These are phyloP conservation scores for Bombus confusus DNA, from an alignment of 1,140 invertebrate genomes.

Conservation along the genomic window DNA sequence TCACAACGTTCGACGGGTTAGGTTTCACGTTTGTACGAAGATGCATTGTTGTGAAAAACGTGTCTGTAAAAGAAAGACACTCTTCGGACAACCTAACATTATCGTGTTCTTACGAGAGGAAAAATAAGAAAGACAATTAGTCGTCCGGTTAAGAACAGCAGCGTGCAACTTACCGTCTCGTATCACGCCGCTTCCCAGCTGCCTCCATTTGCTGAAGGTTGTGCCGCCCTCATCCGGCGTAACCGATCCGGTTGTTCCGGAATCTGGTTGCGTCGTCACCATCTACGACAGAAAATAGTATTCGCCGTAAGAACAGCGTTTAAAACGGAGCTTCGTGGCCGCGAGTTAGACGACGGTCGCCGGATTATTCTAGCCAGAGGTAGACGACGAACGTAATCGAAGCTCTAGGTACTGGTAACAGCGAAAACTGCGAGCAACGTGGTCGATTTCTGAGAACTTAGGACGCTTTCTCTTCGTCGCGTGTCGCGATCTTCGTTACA, in stretches of 20 bases:
- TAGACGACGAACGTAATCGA: not conserved
- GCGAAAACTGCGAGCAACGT: not conserved
- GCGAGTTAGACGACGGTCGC: not conserved
- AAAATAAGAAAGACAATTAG: not conserved
- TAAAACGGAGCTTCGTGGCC: not conserved
- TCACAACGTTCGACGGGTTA: too few relatives aligned
- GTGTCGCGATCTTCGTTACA: not conserved
- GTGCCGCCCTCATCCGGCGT: slow-evolving; percentile 83
- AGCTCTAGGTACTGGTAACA: not conserved
- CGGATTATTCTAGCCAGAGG: not conserved
- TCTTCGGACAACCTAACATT: too few relatives aligned
- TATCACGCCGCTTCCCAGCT: slow-evolving; percentile 90
- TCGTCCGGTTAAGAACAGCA: not conserved
- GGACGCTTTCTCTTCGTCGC: too few relatives aligned
- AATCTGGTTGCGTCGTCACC: slow-evolving; percentile 88
- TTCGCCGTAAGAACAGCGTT: not conserved
- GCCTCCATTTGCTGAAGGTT: slow-evolving; percentile 91
- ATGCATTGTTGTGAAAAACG: too few relatives aligned
- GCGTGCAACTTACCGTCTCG: slow-evolving; percentile 86
- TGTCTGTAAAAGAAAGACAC: too few relatives aligned
- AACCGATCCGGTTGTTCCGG: slow-evolving; percentile 82
- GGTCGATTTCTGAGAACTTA: not conserved
- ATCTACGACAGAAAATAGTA: slow-evolving; percentile 82
- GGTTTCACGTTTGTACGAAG: too few relatives aligned
- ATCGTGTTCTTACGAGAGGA: too few relatives aligned